phyloP scores from a whole-genome alignment of 1,140 invertebrate species.

The Drosophila miranda region DNA sequence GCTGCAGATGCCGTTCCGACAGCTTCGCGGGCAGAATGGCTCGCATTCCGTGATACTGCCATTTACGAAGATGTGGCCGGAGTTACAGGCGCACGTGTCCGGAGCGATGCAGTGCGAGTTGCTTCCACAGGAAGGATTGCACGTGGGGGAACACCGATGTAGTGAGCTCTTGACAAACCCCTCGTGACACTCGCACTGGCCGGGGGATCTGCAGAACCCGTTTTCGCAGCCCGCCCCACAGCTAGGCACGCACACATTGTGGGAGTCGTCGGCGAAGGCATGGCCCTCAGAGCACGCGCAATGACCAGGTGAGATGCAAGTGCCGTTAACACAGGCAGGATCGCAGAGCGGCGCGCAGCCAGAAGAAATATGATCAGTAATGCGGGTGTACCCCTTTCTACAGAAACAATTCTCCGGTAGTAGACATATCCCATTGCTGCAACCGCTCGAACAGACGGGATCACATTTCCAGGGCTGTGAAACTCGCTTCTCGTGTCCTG shows the following conservation, averaged over 20 bases:
- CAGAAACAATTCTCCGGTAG: slow-evolving; percentile 82
- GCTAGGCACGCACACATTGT: slow-evolving; percentile 61
- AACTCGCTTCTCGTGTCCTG: slow-evolving; percentile 46
- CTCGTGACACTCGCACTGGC: slow-evolving; percentile 67
- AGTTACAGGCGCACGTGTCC: slow-evolving; percentile 84
- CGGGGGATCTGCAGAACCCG: slow-evolving; percentile 70
- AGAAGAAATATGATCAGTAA: slow-evolving; percentile 6
- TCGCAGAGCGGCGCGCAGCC: slow-evolving; percentile 81
- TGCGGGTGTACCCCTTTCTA: slow-evolving; percentile 60
- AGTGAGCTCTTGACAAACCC: slow-evolving; percentile 56
- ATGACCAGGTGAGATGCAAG: slow-evolving; percentile 82
- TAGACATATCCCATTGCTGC: slow-evolving; percentile 77
- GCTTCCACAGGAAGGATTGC: slow-evolving; percentile 82
- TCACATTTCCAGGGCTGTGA: slow-evolving; percentile 54
- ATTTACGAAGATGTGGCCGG: slow-evolving; percentile 83
- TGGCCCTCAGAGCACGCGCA: slow-evolving; percentile 82
- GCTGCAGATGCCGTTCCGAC: slow-evolving; percentile 83
- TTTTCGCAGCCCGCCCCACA: slow-evolving; percentile 72
- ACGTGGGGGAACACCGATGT: slow-evolving; percentile 84
- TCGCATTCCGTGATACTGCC: slow-evolving; percentile 70
- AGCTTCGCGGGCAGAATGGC: slow-evolving; percentile 62
- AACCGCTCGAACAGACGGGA: slow-evolving; percentile 65
- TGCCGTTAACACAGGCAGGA: slow-evolving; percentile 61
- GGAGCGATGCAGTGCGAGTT: slow-evolving; percentile 85
- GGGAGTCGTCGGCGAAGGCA: slow-evolving; percentile 46